Evolutionary conservation across 2,113 vertebrate species (phyloP).

Genomic region (Pleuronectes platessa): DNA sequence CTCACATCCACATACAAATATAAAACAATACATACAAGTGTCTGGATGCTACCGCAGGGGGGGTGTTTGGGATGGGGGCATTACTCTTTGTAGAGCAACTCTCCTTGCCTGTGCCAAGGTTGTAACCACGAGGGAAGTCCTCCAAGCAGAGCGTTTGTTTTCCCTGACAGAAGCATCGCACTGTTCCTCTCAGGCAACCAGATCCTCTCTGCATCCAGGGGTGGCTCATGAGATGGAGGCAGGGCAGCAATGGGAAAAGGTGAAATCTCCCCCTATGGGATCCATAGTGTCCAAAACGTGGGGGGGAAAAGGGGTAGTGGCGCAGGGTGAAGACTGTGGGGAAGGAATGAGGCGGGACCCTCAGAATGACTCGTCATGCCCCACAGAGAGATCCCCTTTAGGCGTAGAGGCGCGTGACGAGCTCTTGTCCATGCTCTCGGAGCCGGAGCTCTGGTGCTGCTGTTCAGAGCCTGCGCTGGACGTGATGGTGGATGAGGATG

Average conservation of each 20-base stretch:
- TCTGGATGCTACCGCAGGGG: constrained; percentile 89
- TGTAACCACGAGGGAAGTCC: constrained; percentile 44
- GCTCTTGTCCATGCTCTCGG: constrained; percentile 99
- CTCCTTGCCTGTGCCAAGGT: constrained; percentile 70
- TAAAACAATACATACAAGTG: constrained; percentile 99
- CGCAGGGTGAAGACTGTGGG: constrained; percentile 44
- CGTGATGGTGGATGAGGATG: constrained; percentile 98
- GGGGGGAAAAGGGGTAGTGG: constrained; percentile 54
- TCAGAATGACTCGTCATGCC: constrained; percentile 99
- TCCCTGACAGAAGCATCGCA: constrained; percentile 34
- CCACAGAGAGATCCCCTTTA: constrained; percentile 95
- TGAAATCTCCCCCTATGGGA: constrained; percentile 61
- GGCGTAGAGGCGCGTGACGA: constrained; percentile 98
- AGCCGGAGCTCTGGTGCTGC: constrained; percentile 99
- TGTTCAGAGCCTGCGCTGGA: constrained; percentile 97
- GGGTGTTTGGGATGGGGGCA: constrained; percentile 71
- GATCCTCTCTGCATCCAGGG: constrained; percentile 70
- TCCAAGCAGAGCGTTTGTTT: constrained; percentile 19
- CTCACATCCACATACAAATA: constrained; percentile 99
- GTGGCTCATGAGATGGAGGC: constrained; percentile 56
- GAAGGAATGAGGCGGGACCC: constrained; percentile 21
- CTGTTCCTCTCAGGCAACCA: constrained; percentile 68
- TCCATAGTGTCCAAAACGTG: constrained; percentile 68
- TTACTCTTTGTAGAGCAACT: constrained; percentile 85
- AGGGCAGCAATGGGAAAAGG: constrained; percentile 58